These are phyloP conservation scores for Halictus ligatus DNA, from an alignment of 2,888 invertebrate species.

Conservation along the genomic window DNA sequence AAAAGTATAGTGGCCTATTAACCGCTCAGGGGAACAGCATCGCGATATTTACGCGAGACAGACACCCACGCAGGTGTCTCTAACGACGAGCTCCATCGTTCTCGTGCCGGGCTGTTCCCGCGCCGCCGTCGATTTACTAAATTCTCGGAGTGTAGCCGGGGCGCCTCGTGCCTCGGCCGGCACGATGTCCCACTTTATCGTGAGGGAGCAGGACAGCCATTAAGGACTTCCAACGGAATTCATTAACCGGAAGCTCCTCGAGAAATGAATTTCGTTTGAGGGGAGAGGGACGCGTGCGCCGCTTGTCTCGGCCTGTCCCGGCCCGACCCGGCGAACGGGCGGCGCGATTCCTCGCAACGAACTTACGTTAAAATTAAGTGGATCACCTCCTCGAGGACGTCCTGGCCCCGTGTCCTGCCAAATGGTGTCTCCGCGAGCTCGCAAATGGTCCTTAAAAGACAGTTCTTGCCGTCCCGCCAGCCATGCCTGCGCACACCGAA, in stretches of 20 bases:
- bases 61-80: conserved; percentile 14
- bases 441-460: conserved; percentile 89
- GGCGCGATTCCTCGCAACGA: conserved; percentile 59
- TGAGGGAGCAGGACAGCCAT: conserved; percentile 49
- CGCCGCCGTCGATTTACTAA: conserved; percentile 34
- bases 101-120: neutral
- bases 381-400: conserved; percentile 89
- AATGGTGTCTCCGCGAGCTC: conserved; percentile 87
- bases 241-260: conserved; percentile 61
- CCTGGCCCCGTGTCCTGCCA: conserved; percentile 86
- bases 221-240: conserved; percentile 65
- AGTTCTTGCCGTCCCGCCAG: conserved; percentile 86
- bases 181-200: conserved; percentile 46
- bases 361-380: conserved; percentile 90
- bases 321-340: conserved; percentile 31
- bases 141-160: conserved; percentile 41
- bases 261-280: conserved; percentile 62
- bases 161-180: neutral
- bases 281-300: conserved; percentile 11
- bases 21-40: neutral
- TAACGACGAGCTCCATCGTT: neutral
- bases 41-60: neutral
- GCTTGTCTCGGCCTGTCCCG: neutral
- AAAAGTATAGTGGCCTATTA: neutral
- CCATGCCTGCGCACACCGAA: conserved; percentile 85